Evolutionary conservation across 2,888 invertebrate species (phyloP), one percentile per base, ranked within the genome.

Genomic region (Bedellia somnulentella): DNA sequence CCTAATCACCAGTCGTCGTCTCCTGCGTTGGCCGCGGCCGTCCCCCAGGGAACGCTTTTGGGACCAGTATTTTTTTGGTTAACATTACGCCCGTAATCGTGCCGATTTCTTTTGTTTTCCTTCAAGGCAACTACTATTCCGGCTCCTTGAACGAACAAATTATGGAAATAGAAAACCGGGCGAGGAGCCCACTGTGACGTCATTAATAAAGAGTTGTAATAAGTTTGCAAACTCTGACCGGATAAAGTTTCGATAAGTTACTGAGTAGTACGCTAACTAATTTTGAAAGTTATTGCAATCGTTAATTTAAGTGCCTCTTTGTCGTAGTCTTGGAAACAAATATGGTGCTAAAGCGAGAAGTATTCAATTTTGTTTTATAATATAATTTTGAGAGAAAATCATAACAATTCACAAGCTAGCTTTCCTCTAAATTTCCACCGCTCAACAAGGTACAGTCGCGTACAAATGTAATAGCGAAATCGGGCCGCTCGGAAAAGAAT

Each of bases 1-100:
- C 66, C 76, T 75, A 75, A 76, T 75, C 76, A 73, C 75, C 73
- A 62, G 73, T 59, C 71, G 70, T 71, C 73, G 70, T 60, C 63
- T 61, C 70, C 71, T 70, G 73, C 75, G 73, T 70, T 67, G 67
- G 59, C 59, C 63, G 58, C 54, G 59, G 57, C 59, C 51, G 55
- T 59, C 58, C 75, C 75, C 75, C 49, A 54, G 68, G 70, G 75
- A 56, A 60, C 58, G 50, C 64, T 75, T 68, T 68, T 67, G 67
- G 66, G 71, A 70, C 71, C 73, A 62, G 61, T 70, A 67, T 70
- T 70, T 73, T 66, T 73, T 73, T 68, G 68, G 70, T 64, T 68
- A 70, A 70, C 68, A 70, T 73, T 71, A 70, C 61, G 52, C 56
- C 61, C 17, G 66, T 70, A 71, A 73, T 70, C 71, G 67, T 67